These are phyloP conservation scores for Isotomurus palustris DNA, from an alignment of 2,888 invertebrate genomes.

Conservation along the genomic window DNA sequence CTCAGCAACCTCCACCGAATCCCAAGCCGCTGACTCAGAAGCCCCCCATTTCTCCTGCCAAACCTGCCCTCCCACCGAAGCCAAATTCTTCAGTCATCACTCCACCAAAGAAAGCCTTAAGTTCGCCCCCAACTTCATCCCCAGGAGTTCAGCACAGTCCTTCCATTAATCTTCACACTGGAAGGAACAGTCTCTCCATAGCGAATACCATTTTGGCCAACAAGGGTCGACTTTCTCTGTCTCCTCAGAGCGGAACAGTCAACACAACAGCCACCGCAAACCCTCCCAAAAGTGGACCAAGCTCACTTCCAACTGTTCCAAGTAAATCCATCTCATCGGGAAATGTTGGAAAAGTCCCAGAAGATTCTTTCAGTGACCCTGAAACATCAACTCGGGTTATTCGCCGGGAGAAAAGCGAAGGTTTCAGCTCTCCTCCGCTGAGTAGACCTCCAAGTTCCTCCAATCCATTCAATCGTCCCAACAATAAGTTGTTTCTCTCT, in stretches of 20 bases:
- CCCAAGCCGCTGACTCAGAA: background rate
- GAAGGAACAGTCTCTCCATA: conserved; percentile 8
- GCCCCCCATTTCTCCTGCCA: conserved; percentile 9
- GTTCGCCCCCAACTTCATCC: conserved; percentile 1
- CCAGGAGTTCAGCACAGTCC: background rate
- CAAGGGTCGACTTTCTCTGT: background rate
- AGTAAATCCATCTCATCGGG: too few species aligned
- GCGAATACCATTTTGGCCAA: conserved; percentile 10
- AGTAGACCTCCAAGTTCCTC: too few species aligned
- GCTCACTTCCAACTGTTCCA: too few species aligned
- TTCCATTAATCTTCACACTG: background rate
- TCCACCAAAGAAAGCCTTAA: conserved; percentile 9
- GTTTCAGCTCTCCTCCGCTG: too few species aligned
- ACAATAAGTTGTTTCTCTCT: too few species aligned
- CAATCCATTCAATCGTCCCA: too few species aligned
- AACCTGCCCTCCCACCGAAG: conserved; percentile 44
- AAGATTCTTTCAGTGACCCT: background rate
- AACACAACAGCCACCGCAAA: too few species aligned
- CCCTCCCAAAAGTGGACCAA: background rate
- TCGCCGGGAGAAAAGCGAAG: background rate
- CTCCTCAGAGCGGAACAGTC: too few species aligned
- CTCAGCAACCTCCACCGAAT: background rate
- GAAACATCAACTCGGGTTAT: background rate
- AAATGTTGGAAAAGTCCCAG: too few species aligned
- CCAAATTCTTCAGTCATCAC: conserved; percentile 12